A percentile compares a stretch with the other conserved stretches of the same genome.
Evolutionary conservation across 1,140 invertebrate genomes (phyloP).

Genomic region (Aphelenchoides besseyi): DNA sequence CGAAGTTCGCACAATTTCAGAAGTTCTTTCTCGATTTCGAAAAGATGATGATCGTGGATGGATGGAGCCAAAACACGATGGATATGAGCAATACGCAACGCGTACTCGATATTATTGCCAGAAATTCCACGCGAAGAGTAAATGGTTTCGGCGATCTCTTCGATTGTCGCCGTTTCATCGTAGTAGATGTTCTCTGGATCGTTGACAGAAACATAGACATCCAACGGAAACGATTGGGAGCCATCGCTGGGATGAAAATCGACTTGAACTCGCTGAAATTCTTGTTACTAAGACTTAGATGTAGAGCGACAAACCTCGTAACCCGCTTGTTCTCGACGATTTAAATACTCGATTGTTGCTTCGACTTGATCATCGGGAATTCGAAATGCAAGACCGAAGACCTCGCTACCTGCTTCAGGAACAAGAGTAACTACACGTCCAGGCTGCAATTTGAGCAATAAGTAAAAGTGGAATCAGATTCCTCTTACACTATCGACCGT

Average conservation of each 20-base stretch:
- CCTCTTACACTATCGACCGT: slow-evolving; percentile 40
- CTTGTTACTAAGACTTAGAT: slow-evolving; percentile 7
- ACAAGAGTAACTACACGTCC: slow-evolving; percentile 44
- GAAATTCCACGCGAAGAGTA: slow-evolving; percentile 34
- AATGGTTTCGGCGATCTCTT: slow-evolving; percentile 46
- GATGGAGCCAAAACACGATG: slow-evolving; percentile 49
- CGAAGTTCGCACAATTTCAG: slow-evolving; percentile 10
- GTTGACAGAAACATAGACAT: slow-evolving; percentile 48
- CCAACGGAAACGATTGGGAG: slow-evolving; percentile 39
- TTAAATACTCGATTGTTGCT: slow-evolving; percentile 38
- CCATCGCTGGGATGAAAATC: slow-evolving; percentile 55
- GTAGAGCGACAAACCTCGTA: slow-evolving; percentile 34
- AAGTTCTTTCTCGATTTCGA: slow-evolving; percentile 47
- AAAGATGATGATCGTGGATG: slow-evolving; percentile 49
- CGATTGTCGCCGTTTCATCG: slow-evolving; percentile 34
- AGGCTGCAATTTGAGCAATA: slow-evolving; percentile 27
- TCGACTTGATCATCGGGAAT: slow-evolving; percentile 46
- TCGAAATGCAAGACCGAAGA: slow-evolving; percentile 48
- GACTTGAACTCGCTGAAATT: slow-evolving; percentile 41
- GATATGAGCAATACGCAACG: slow-evolving; percentile 46
- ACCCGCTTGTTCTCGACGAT: slow-evolving; percentile 47
- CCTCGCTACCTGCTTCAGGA: slow-evolving; percentile 28
- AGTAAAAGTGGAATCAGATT: neutral
- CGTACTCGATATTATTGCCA: slow-evolving; percentile 52
- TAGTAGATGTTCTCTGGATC: slow-evolving; percentile 47